Evolutionary conservation across 2,113 vertebrate genomes (phyloP).

Genomic region (Cyrtonyx montezumae): DNA sequence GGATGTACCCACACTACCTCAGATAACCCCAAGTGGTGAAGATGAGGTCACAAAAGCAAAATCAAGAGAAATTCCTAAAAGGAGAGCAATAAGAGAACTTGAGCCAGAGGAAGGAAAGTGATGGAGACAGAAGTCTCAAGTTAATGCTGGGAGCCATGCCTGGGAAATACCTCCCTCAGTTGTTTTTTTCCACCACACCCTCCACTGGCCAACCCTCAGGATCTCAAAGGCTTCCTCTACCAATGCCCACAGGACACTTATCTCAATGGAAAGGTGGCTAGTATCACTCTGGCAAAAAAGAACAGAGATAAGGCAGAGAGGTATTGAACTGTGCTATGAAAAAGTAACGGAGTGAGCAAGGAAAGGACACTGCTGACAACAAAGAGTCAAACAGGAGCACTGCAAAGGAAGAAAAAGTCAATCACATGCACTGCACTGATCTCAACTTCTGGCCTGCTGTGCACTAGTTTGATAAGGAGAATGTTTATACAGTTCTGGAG

Average conservation of each 20-base stretch:
- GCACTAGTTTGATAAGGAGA: conserved; percentile 14
- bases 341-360: neutral
- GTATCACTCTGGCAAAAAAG: neutral
- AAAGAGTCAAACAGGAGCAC: neutral
- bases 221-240: conserved; percentile 31
- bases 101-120: conserved; percentile 23
- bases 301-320: conserved; percentile 10
- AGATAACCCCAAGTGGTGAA: neutral
- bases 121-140: conserved; percentile 14
- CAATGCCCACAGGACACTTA: neutral
- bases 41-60: neutral
- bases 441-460: conserved; percentile 4
- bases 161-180: neutral
- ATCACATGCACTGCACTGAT: neutral
- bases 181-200: conserved; percentile 51
- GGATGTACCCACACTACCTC: conserved; percentile 15
- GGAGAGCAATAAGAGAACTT: neutral
- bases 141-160: neutral
- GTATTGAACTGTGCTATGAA: neutral
- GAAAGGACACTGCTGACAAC: conserved; percentile 15
- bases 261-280: conserved; percentile 11
- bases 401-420: neutral
- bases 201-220: neutral
- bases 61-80: neutral
- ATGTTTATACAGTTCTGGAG: conserved; percentile 9